Conservation (phyloP, 2,113 vertebrate species). For the Spilogale gracilis region DNA sequence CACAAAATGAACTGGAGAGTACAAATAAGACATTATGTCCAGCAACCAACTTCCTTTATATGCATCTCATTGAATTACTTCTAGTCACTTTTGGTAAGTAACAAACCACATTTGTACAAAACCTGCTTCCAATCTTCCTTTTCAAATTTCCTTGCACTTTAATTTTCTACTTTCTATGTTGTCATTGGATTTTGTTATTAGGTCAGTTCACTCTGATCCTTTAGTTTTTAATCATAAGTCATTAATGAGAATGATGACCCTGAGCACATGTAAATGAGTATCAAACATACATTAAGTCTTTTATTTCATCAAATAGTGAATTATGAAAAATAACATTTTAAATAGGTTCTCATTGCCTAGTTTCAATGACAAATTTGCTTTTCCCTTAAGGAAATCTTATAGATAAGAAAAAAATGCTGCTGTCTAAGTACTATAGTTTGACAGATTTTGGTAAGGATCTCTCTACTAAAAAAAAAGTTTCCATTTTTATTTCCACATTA, state of each 20-base stretch:
- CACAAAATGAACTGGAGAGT: not conserved
- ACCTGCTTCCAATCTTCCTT: not conserved
- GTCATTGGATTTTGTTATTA: not conserved
- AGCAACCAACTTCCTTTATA: not conserved
- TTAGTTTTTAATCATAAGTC: constrained; percentile 24
- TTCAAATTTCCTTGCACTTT: not conserved
- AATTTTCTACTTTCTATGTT: not conserved
- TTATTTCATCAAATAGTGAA: not conserved
- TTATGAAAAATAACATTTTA: constrained; percentile 40
- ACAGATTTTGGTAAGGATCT: not conserved
- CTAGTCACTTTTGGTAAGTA: not conserved
- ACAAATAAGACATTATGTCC: not conserved
- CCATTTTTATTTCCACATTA: not conserved
- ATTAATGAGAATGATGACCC: not conserved
- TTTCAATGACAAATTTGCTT: constrained; percentile 22
- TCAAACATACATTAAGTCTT: not conserved
- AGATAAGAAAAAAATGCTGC: not conserved
- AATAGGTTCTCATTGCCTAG: not conserved
- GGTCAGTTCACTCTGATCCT: not conserved
- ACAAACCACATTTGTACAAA: not conserved
- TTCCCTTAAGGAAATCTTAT: not conserved
- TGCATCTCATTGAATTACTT: not conserved
- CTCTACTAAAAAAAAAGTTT: not conserved
- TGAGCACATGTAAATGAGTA: not conserved
- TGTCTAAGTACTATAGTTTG: not conserved